Conservation (phyloP, 92 coral and sea anemone genomes). For the Micromussa lordhowensis region DNA sequence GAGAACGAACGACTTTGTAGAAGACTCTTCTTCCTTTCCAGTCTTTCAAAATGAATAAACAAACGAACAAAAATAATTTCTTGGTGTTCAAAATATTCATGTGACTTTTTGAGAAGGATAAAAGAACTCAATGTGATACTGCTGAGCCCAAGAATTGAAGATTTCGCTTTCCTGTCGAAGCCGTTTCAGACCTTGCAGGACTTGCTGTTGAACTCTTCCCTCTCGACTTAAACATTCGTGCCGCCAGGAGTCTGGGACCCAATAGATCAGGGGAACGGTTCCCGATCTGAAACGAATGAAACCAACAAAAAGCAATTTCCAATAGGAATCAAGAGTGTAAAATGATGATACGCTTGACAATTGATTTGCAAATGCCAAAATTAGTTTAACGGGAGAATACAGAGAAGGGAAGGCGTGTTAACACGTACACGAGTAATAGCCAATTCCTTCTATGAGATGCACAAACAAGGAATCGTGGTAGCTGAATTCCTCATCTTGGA, state of each 20-base stretch:
- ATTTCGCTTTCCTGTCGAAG: constrained; percentile 55
- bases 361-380: neutral
- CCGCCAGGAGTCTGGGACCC: constrained; percentile 62
- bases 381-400: no score
- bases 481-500: no score
- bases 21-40: no score
- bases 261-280: constrained; percentile 57
- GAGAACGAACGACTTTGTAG: neutral
- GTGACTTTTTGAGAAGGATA: constrained; percentile 59
- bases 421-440: no score
- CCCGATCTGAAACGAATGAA: neutral
- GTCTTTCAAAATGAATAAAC: neutral
- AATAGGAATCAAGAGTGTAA: neutral
- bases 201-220: constrained; percentile 25
- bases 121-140: constrained; percentile 73
- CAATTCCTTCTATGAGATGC: no score
- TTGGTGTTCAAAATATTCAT: neutral
- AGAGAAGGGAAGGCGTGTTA: no score
- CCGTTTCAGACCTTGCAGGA: constrained; percentile 49
- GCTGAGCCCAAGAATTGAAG: constrained; percentile 54
- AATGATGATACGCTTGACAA: neutral
- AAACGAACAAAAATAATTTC: neutral
- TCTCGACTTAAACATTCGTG: constrained; percentile 49
- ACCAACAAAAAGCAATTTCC: neutral
- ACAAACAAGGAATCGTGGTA: no score